Percentiles rank a stretch among this genome's conserved stretches.
Conservation (phyloP, 2,113 vertebrate genomes). For the Gopherus evgoodei region DNA sequence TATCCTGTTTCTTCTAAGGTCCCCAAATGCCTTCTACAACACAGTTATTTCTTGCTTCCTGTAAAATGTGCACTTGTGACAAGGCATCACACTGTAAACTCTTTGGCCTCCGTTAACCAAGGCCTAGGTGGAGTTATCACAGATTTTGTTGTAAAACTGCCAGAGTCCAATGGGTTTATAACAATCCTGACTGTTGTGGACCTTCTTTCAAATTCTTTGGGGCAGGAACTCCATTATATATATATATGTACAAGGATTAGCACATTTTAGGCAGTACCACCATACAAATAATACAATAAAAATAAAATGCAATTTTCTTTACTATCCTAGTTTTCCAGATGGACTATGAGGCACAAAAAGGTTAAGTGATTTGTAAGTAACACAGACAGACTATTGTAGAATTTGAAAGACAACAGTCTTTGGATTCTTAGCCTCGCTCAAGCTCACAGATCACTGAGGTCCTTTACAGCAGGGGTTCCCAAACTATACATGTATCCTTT, state of each 20-base stretch:
- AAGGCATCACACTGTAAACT: too few relatives aligned
- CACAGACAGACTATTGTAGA: too few relatives aligned
- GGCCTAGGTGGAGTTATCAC: too few relatives aligned
- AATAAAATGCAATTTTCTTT: neutral
- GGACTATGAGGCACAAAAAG: too few relatives aligned
- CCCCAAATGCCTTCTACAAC: too few relatives aligned
- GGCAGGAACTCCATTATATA: neutral
- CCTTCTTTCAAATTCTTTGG: neutral
- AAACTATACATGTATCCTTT: neutral
- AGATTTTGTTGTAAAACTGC: too few relatives aligned
- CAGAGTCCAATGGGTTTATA: neutral
- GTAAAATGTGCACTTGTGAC: too few relatives aligned
- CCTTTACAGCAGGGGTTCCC: neutral
- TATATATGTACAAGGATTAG: neutral
- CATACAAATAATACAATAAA: neutral
- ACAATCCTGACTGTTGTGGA: neutral
- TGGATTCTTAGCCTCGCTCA: neutral
- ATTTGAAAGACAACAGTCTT: neutral
- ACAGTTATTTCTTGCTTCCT: too few relatives aligned
- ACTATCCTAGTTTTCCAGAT: neutral
- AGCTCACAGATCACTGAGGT: neutral
- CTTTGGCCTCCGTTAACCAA: too few relatives aligned
- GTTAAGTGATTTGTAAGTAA: too few relatives aligned
- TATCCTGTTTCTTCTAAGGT: too few relatives aligned
- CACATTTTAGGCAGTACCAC: neutral